A percentile compares a stretch with the other conserved stretches of the same genome.
phyloP scores from a whole-genome alignment of 2,888 invertebrate genomes.

The Conchocele bisecta region DNA sequence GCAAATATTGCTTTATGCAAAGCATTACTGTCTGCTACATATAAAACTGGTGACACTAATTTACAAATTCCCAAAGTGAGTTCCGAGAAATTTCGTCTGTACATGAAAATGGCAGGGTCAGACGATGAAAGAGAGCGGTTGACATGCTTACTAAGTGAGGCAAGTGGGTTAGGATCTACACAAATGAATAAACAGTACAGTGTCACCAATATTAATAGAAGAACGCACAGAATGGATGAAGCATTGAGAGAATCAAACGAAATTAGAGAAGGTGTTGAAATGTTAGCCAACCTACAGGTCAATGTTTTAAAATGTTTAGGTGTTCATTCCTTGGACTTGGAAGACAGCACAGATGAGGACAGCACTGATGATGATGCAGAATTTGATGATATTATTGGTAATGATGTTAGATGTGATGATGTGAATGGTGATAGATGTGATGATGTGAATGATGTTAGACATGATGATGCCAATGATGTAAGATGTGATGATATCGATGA shows the following conservation, averaged over 20 bases:
- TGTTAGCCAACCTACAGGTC: constrained; percentile 16
- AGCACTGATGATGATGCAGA: no score
- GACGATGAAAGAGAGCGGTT: constrained; percentile 16
- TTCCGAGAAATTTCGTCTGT: constrained; percentile 7
- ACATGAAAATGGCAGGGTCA: constrained; percentile 14
- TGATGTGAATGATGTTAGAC: no score
- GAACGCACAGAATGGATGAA: constrained; percentile 12
- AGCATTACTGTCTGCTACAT: constrained; percentile 11
- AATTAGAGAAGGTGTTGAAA: constrained; percentile 21
- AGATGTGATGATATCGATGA: constrained; percentile 1
- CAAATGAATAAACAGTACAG: constrained; percentile 9
- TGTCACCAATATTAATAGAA: constrained; percentile 14
- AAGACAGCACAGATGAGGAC: no score
- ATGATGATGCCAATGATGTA: no score
- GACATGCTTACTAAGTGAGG: constrained; percentile 12
- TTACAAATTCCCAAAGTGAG: constrained; percentile 13
- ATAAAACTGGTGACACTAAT: not conserved
- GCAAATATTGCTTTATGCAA: constrained; percentile 22
- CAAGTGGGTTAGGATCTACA: not conserved
- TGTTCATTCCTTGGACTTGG: no score
- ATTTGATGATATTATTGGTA: no score
- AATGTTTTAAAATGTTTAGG: constrained; percentile 9
- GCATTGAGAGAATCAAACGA: constrained; percentile 17
- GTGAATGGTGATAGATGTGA: no score
- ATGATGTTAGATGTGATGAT: no score